Conservation (phyloP, 2,113 vertebrate species). For the Micronycteris hirsuta region DNA sequence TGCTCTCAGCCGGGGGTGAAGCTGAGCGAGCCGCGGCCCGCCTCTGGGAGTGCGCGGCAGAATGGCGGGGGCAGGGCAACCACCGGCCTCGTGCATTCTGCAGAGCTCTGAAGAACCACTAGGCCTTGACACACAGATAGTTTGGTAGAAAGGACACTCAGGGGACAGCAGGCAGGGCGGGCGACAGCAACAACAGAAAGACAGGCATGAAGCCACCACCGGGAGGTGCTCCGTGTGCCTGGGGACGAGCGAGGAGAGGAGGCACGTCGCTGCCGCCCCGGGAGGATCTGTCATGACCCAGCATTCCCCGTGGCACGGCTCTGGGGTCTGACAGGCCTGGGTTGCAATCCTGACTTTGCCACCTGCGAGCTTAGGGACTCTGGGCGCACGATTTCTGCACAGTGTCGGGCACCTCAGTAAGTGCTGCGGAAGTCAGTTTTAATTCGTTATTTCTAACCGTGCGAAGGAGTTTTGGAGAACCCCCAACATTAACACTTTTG, state of each 20-base stretch:
- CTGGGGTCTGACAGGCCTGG: not conserved
- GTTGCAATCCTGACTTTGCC: not conserved
- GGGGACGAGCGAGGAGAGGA: not conserved
- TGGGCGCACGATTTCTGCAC: not conserved
- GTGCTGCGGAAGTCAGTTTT: not conserved
- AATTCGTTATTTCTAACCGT: not conserved
- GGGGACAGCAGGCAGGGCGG: not conserved
- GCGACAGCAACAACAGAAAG: not conserved
- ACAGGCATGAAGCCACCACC: not conserved
- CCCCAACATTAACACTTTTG: not conserved
- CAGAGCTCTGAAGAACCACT: not conserved
- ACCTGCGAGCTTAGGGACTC: not conserved
- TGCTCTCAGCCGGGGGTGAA: not conserved
- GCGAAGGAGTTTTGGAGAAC: not conserved
- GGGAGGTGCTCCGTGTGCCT: not conserved
- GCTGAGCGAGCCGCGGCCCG: not conserved
- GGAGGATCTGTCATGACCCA: not conserved
- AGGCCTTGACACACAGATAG: not conserved
- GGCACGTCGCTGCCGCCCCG: not conserved
- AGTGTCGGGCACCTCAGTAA: not conserved
- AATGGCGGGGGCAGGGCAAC: not conserved
- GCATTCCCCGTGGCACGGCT: accelerated
- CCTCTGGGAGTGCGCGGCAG: not conserved
- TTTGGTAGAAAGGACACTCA: not conserved
- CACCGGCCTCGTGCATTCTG: accelerated